Percentiles rank a stretch among this genome's conserved stretches.
Evolutionary conservation across 2,797 vertebrate genomes (phyloP).

Genomic region (Hydrophis major): DNA sequence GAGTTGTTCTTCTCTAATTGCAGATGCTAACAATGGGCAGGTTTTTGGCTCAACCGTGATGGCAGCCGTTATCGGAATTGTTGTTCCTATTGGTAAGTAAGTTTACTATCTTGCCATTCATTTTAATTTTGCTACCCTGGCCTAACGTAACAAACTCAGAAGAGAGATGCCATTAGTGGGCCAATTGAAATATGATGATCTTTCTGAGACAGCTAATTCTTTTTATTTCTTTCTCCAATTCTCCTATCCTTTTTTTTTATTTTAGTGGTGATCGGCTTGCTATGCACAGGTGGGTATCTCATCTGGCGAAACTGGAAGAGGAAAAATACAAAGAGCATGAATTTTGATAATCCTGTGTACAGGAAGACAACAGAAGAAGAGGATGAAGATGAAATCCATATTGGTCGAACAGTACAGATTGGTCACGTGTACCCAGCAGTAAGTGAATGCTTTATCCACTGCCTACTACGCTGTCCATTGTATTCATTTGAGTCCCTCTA

Average conservation of each 20-base stretch:
- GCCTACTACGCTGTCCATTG: not conserved
- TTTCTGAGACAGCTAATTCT: not conserved
- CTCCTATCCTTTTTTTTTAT: constrained; percentile 45
- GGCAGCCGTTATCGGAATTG: constrained; percentile 89
- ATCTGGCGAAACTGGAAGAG: constrained; percentile 98
- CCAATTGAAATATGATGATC: not conserved
- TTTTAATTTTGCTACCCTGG: not conserved
- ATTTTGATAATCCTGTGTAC: constrained; percentile 98
- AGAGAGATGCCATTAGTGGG: not conserved
- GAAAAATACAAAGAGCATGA: constrained; percentile 99
- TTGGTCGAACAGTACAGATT: constrained; percentile 88
- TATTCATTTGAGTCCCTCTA: not conserved
- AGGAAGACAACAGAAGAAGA: constrained; percentile 90
- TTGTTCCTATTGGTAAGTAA: constrained; percentile 92
- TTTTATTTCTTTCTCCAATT: not conserved
- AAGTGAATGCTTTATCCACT: constrained; percentile 54
- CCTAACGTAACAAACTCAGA: not conserved
- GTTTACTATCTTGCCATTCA: not conserved
- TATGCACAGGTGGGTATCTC: constrained; percentile 92
- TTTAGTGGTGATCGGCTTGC: constrained; percentile 87
- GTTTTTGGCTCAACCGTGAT: constrained; percentile 91
- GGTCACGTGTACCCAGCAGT: constrained; percentile 97
- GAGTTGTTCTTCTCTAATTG: constrained; percentile 52
- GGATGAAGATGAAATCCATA: constrained; percentile 96
- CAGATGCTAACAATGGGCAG: constrained; percentile 85